Conservation (phyloP, 2,113 vertebrate species). For the Zapus hudsonius region DNA sequence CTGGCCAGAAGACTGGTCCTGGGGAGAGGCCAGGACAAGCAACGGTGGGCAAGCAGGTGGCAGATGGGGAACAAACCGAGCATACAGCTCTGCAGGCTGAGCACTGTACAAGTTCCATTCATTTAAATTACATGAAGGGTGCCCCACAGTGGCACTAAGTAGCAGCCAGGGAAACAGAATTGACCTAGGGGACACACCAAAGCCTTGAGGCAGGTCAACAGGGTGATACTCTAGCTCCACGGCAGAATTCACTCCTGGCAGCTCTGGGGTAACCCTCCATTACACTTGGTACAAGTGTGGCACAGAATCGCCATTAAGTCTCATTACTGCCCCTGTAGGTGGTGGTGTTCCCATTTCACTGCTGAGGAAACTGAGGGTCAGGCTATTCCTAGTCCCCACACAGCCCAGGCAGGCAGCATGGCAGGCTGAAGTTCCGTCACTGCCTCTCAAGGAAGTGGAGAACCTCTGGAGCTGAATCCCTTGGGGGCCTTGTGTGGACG, state of each 20-base stretch:
- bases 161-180: neutral
- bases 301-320: neutral
- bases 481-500: neutral
- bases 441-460: neutral
- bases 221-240: fast-evolving
- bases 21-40: neutral
- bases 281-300: neutral
- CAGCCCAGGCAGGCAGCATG: neutral
- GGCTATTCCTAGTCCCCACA: neutral
- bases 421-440: neutral
- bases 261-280: neutral
- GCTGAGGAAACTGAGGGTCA: neutral
- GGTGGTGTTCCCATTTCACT: neutral
- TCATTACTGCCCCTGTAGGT: neutral
- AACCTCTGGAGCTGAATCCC: neutral
- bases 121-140: neutral
- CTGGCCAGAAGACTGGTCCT: constrained; percentile 79
- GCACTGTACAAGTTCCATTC: fast-evolving
- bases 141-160: neutral
- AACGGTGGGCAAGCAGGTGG: neutral
- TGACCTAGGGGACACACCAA: neutral
- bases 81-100: neutral
- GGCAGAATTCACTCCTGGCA: too few species aligned
- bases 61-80: too few species aligned
- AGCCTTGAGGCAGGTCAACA: neutral